These are phyloP conservation scores for Notocelia uddmanniana DNA, from an alignment of 2,888 invertebrate species.

Conservation along the genomic window DNA sequence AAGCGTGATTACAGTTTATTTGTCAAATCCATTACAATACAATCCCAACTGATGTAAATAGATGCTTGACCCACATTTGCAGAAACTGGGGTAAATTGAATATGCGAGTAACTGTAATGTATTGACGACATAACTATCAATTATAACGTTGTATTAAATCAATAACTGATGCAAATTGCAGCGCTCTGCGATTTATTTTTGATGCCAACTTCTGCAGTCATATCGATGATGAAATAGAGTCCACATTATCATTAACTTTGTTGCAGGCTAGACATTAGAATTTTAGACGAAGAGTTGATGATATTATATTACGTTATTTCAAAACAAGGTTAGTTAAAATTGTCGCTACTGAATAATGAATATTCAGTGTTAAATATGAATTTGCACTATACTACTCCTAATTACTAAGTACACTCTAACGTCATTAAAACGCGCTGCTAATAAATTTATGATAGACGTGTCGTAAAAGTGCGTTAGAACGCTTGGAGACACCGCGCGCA, in stretches of 20 bases:
- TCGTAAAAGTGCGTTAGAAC: neutral
- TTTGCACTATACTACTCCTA: constrained; percentile 24
- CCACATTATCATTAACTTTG: neutral
- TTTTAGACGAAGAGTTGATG: constrained; percentile 42
- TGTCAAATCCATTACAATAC: constrained; percentile 31
- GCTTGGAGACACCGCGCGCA: neutral
- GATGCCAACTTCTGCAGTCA: constrained; percentile 5
- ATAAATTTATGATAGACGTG: neutral
- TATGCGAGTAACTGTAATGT: constrained; percentile 50
- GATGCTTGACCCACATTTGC: constrained; percentile 41
- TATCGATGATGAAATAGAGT: constrained; percentile 29
- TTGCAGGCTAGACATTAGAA: constrained; percentile 29
- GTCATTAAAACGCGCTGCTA: neutral
- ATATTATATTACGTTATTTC: constrained; percentile 43
- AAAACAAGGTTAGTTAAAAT: constrained; percentile 34
- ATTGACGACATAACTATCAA: constrained; percentile 61
- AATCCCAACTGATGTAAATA: constrained; percentile 30
- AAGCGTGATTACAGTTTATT: constrained; percentile 32
- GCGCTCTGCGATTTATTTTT: constrained; percentile 21
- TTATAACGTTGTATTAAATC: constrained; percentile 63
- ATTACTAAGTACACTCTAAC: constrained; percentile 11
- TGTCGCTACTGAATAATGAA: constrained; percentile 38
- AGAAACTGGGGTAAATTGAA: constrained; percentile 44
- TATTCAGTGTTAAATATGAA: constrained; percentile 35
- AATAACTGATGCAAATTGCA: constrained; percentile 66